Percentiles rank a stretch among this genome's conserved stretches.
phyloP scores from a whole-genome alignment of 2,888 invertebrate genomes.

The Cerastis leucographa region DNA sequence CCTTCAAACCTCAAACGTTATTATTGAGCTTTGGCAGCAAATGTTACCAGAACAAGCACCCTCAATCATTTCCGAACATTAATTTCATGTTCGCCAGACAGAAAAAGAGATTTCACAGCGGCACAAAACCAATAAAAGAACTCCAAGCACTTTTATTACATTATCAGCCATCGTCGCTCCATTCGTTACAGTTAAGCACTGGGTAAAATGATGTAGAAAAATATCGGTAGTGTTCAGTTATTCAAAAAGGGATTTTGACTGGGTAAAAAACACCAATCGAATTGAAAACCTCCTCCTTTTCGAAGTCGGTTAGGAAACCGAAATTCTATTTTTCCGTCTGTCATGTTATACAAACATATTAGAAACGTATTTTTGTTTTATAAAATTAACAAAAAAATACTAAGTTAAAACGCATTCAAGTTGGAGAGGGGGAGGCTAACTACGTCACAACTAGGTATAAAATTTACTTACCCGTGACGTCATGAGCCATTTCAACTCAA shows the following conservation, averaged over 20 bases:
- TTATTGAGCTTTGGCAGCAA: neutral
- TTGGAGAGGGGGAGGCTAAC: too few relatives aligned
- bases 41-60: neutral
- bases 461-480: too few relatives aligned
- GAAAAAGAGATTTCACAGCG: conserved; percentile 19
- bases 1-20: neutral
- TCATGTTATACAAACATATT: too few relatives aligned
- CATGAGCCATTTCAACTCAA: too few relatives aligned
- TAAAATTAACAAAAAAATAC: too few relatives aligned
- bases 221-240: neutral
- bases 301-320: too few relatives aligned
- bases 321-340: too few relatives aligned
- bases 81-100: conserved; percentile 15
- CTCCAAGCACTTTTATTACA: conserved; percentile 39
- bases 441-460: too few relatives aligned
- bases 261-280: too few relatives aligned
- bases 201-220: neutral
- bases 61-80: conserved; percentile 23
- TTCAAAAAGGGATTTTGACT: neutral
- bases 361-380: too few relatives aligned
- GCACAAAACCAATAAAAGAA: conserved; percentile 37
- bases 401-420: too few relatives aligned
- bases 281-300: too few relatives aligned
- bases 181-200: conserved; percentile 24
- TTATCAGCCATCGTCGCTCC: conserved; percentile 18